phyloP scores from a whole-genome alignment of 2,888 invertebrate species.

The Temnothorax rugatulus region DNA sequence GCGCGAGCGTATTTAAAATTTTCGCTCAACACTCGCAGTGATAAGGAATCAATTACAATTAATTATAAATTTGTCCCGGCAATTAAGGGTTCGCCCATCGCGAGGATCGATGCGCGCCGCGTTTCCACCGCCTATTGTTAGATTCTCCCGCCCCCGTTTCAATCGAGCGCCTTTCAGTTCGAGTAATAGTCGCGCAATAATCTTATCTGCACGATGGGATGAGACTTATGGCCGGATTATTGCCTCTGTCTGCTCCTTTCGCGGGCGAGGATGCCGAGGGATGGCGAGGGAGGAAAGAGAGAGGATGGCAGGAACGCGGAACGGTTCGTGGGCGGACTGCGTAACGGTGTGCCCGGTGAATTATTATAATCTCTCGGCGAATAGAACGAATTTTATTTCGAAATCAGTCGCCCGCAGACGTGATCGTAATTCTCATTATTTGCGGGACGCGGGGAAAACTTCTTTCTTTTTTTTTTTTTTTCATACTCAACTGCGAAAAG shows the following conservation, averaged over 20 bases:
- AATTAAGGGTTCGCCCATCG: background rate
- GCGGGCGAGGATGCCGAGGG: background rate
- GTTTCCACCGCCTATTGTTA: background rate
- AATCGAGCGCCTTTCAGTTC: slow-evolving; percentile 28
- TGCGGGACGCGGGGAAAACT: slow-evolving; percentile 39
- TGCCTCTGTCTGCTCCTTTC: slow-evolving; percentile 51
- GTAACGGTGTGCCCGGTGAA: slow-evolving; percentile 54
- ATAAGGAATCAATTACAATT: background rate
- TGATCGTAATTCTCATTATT: slow-evolving; percentile 79
- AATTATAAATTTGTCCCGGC: background rate
- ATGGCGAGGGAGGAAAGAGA: background rate
- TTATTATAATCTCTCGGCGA: slow-evolving; percentile 74
- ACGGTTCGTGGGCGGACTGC: slow-evolving; percentile 63
- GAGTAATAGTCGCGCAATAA: slow-evolving; percentile 47
- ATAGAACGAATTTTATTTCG: slow-evolving; percentile 71
- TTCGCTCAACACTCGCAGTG: background rate
- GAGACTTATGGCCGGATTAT: slow-evolving; percentile 52
- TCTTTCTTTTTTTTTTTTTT: slow-evolving; percentile 1
- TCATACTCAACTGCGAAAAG: background rate
- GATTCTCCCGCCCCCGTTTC: background rate
- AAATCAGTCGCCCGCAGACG: slow-evolving; percentile 78
- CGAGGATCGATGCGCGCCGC: background rate
- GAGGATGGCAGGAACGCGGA: slow-evolving; percentile 23
- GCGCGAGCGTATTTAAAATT: background rate
- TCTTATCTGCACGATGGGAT: slow-evolving; percentile 43